These are phyloP conservation scores for Amphipoea oculea DNA, from an alignment of 2,888 invertebrate species.

Conservation along the genomic window DNA sequence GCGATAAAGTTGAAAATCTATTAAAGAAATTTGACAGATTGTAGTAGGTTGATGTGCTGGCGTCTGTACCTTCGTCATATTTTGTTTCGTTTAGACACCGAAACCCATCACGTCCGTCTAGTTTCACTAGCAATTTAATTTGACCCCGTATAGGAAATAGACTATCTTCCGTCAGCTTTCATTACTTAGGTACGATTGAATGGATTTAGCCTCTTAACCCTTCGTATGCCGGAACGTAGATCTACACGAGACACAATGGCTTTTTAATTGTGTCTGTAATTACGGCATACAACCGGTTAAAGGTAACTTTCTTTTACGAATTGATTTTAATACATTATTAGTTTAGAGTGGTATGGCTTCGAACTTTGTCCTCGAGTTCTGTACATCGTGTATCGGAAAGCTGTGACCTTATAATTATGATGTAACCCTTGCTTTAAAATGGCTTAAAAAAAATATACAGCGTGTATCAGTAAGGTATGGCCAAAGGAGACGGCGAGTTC, in stretches of 20 bases:
- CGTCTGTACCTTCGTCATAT: background rate
- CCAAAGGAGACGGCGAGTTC: no score
- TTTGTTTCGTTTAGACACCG: background rate
- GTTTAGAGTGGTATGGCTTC: background rate
- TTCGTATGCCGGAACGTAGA: no score
- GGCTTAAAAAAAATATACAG: no score
- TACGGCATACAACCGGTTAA: no score
- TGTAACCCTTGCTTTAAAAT: no score
- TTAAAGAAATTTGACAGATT: no score
- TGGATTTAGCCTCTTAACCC: background rate
- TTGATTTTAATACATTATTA: constrained; percentile 7
- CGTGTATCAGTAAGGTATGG: no score
- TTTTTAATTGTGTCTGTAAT: no score
- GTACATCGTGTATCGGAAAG: background rate
- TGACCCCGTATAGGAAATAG: background rate
- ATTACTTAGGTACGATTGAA: constrained; percentile 31
- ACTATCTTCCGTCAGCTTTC: constrained; percentile 1
- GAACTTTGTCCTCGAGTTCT: background rate
- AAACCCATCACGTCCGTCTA: background rate
- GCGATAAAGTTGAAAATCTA: no score
- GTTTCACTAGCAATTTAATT: background rate
- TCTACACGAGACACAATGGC: no score
- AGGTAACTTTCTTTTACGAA: constrained; percentile 3
- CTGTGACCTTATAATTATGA: no score
- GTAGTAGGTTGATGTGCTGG: no score